Evolutionary conservation across 2,797 vertebrate species (phyloP), one percentile per base, ranked within the genome.

Genomic region (Emydoidea blandingii): DNA sequence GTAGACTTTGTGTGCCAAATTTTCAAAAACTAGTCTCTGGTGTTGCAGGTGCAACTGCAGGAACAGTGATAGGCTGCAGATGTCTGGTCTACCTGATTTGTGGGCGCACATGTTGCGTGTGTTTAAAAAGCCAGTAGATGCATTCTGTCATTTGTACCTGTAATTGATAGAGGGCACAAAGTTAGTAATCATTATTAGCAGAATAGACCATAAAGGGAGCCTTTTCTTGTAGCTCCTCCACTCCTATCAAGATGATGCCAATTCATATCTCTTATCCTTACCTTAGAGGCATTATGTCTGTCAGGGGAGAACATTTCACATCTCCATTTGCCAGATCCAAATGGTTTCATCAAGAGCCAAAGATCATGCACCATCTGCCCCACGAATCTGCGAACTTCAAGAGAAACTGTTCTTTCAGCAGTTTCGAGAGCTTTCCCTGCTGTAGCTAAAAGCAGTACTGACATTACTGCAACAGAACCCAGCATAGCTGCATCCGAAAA

Each of bases 341-440:
- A 31, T 1, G 53, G 72, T 92, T 87, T 50, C 91, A 85, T 89
- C 87, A 87, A 89, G 89, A 91, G 92, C 93, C 93, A 89, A 84
- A 95, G 91, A 84, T 89, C 72, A 0, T 27, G 37, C 47, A 56
- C 81, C 90, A 93, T 95, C 88, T 97, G 95, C 89, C 92, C 84
- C 50, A 44, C 59, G 86, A 72, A 84, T 79, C 87, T n/a, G 4
- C 4, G n/a, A 74, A 68, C 90, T 90, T 95, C 92, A 87, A 11
- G 37, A 90, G 91, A 91, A 95, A 56, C 0, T 0, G 29, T 83
- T 59, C 90, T 92, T 96, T 83, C 1, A 0, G 50, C 90, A 90
- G 87, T 94, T 72, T 95, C 79, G 82, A 94, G 68, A 72, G 87
- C 96, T 95, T 91, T 49, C 87, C 78, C 86, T 95, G 80, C 92